phyloP scores from a whole-genome alignment of 2,888 invertebrate species.

The Vanessa cardui region DNA sequence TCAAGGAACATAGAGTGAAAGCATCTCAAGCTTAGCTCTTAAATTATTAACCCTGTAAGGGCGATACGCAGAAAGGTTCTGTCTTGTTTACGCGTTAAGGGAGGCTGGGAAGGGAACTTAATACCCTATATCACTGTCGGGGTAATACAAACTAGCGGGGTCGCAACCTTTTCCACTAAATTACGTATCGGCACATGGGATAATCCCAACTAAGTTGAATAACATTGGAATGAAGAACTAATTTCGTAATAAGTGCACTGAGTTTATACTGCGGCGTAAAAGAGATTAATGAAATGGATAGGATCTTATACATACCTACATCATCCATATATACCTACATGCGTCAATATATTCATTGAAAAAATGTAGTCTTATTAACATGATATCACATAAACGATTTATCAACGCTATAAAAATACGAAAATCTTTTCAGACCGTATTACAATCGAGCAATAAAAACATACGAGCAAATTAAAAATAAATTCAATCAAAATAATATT shows the following conservation, averaged over 20 bases:
- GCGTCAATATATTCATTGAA: too few species aligned
- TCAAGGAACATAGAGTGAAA: slow-evolving; percentile 70
- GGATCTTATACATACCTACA: too few species aligned
- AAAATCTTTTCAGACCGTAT: too few species aligned
- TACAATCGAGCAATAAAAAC: too few species aligned
- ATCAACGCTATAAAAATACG: too few species aligned
- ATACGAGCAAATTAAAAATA: too few species aligned
- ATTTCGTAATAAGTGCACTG: slow-evolving; percentile 53
- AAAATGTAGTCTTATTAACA: not conserved
- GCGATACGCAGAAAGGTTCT: slow-evolving; percentile 79
- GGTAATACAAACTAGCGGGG: slow-evolving; percentile 80
- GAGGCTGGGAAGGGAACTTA: slow-evolving; percentile 79
- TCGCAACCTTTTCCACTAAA: slow-evolving; percentile 82
- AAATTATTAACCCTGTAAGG: slow-evolving; percentile 80
- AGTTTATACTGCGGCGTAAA: not conserved
- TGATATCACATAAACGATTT: too few species aligned
- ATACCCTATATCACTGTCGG: slow-evolving; percentile 82
- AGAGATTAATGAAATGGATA: not conserved
- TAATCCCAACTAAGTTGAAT: slow-evolving; percentile 76
- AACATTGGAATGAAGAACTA: slow-evolving; percentile 62
- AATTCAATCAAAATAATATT: too few species aligned
- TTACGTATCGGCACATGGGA: slow-evolving; percentile 80
- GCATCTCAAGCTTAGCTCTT: slow-evolving; percentile 72
- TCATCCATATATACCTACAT: too few species aligned
- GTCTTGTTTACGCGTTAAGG: slow-evolving; percentile 81